A percentile compares a stretch with the other conserved stretches of the same genome.
Evolutionary conservation across 2,888 invertebrate genomes (phyloP).

Genomic region (Erebia aethiops): DNA sequence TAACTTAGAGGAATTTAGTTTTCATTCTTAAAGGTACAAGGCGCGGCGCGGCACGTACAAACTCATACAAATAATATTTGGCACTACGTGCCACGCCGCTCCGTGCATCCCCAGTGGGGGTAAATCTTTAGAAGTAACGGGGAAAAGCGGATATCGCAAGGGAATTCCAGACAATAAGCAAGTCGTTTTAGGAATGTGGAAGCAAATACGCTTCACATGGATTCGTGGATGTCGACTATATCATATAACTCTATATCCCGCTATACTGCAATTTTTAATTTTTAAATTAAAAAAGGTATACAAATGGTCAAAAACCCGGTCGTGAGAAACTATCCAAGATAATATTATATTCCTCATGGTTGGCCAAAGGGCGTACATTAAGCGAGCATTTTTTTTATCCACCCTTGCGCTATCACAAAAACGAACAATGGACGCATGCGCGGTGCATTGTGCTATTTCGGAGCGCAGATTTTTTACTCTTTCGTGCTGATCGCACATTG

Average conservation of each 20-base stretch:
- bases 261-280: background rate
- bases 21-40: no score
- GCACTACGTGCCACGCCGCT: no score
- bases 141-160: no score
- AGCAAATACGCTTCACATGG: no score
- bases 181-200: no score
- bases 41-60: no score
- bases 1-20: no score
- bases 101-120: no score
- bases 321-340: slow-evolving; percentile 52
- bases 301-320: background rate
- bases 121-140: no score
- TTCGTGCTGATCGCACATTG: slow-evolving; percentile 6
- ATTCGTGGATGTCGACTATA: background rate
- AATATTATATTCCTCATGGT: slow-evolving; percentile 46
- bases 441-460: slow-evolving; percentile 57
- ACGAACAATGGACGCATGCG: slow-evolving; percentile 61
- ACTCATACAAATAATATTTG: no score
- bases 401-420: slow-evolving; percentile 50
- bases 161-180: no score
- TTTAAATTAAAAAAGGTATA: background rate
- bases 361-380: slow-evolving; percentile 51
- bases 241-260: background rate
- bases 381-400: slow-evolving; percentile 59
- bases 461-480: slow-evolving; percentile 48